Evolutionary conservation across 2,888 invertebrate genomes (phyloP), one percentile per base, ranked within the genome.

Genomic region (Coenonympha arcania): DNA sequence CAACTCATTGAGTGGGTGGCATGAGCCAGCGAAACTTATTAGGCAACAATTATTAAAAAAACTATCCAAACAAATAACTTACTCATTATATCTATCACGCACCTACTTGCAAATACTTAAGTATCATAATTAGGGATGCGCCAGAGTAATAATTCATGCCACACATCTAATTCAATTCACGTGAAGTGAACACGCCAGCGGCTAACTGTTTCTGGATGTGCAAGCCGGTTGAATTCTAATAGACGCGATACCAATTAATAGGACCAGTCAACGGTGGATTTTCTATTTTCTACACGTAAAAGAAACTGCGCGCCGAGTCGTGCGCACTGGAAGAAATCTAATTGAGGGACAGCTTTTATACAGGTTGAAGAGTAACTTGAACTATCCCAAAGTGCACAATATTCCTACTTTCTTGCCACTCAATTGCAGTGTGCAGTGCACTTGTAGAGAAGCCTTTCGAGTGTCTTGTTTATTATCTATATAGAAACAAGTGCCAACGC

Each of bases 231-330:
- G 86, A 85, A 86, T 86, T 83, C 71, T 84, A 85, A 85, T 81
- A 63, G 71, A 69, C 65, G n/a, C n/a, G 66, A 67, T 69, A 74
- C 79, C 84, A 85, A 86, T 86, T 86, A 86, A 79, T 78, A 78
- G 73, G 69, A 66, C 80, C 85, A 85, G 71, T 84, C 80, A 85
- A 85, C 86, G 78, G 79, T 86, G 80, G 76, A 84, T 82, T 86
- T 86, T 86, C 86, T 85, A 86, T 86, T 86, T 85, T 84, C 82
- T 72, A 81, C 84, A 84, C 83, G 85, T 84, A 85, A 85, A 85
- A 84, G 86, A 85, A 86, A 86, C 77, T 70, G 76, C 79, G 76
- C 76, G 72, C 76, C 79, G 63, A 62, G 65, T 66, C 67, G 69
- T 68, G 69, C 63, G 73, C 72, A 76, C 70, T 73, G 69, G 58